Conservation (phyloP, 2,888 invertebrate species). For the Cecidostiba fungosa region DNA sequence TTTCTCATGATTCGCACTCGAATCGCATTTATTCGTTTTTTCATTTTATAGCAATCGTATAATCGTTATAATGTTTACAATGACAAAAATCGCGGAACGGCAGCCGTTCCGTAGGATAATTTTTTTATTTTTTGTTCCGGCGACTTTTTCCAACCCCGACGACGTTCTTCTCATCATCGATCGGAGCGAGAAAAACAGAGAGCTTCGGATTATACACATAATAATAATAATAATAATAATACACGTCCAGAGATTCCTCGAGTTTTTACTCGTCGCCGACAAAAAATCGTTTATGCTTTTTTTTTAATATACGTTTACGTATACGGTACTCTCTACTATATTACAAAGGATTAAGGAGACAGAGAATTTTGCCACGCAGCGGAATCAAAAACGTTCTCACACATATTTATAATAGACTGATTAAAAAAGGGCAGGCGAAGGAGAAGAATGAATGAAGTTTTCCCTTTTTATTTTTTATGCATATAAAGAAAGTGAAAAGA, state of each 20-base stretch:
- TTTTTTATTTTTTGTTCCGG: conserved; percentile 64
- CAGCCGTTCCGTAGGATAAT: conserved; percentile 75
- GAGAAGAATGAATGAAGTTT: conserved; percentile 60
- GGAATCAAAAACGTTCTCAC: conserved; percentile 60
- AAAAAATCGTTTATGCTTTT: conserved; percentile 65
- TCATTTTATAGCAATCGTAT: conserved; percentile 78
- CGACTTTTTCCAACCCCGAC: conserved; percentile 30
- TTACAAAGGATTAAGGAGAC: conserved; percentile 74
- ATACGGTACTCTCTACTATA: conserved; percentile 73
- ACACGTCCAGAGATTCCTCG: conserved; percentile 60
- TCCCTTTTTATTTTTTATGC: not conserved
- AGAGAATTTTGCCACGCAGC: conserved; percentile 48
- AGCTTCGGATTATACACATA: conserved; percentile 67
- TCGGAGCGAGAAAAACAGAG: not conserved
- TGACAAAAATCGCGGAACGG: conserved; percentile 66
- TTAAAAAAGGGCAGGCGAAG: conserved; percentile 66
- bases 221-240: conserved; percentile 65
- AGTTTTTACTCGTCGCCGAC: conserved; percentile 62
- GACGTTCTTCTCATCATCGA: not conserved
- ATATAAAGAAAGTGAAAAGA: conserved; percentile 45
- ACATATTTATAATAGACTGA: conserved; percentile 66
- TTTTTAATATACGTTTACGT: conserved; percentile 54
- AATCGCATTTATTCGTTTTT: conserved; percentile 78
- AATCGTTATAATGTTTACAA: conserved; percentile 79
- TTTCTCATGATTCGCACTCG: conserved; percentile 72